These are phyloP conservation scores for Phylloscopus trochiloides DNA, from an alignment of 2,113 vertebrate genomes.

Conservation along the genomic window DNA sequence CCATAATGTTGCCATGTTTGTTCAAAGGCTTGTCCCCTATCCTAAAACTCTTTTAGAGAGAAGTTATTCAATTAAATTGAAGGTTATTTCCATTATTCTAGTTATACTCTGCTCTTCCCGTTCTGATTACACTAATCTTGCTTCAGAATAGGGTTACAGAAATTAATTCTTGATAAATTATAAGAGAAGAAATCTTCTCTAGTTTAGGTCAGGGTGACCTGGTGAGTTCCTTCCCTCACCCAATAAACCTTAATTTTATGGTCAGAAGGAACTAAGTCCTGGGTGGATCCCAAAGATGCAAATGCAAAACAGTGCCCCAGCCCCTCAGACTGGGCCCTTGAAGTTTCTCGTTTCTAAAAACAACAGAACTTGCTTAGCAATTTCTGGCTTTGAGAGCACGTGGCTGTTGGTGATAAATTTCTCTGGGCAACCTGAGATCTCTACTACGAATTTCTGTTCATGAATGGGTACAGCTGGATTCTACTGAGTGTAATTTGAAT, in stretches of 20 bases:
- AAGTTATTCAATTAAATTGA: neutral
- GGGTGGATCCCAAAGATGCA: neutral
- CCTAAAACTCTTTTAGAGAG: neutral
- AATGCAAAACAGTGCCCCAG: neutral
- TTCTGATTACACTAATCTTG: neutral
- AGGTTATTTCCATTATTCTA: neutral
- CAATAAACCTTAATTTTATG: neutral
- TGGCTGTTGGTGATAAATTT: neutral
- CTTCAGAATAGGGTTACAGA: neutral
- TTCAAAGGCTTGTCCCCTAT: neutral
- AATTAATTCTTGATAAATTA: neutral
- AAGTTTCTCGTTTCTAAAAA: neutral
- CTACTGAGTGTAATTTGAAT: neutral
- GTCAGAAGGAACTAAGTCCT: neutral
- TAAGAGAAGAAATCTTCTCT: neutral
- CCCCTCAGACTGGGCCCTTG: neutral
- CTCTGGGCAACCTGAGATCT: neutral
- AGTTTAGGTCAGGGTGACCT: constrained; percentile 2
- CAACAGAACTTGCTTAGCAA: neutral
- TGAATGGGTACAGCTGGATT: neutral
- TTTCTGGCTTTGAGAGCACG: neutral
- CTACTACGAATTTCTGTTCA: neutral
- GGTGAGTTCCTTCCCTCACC: neutral
- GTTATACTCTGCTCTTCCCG: neutral
- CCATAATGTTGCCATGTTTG: neutral